Base-by-base conservation (phyloP, 2,888 invertebrate genomes). In the Drosophila prolongata region DNA sequence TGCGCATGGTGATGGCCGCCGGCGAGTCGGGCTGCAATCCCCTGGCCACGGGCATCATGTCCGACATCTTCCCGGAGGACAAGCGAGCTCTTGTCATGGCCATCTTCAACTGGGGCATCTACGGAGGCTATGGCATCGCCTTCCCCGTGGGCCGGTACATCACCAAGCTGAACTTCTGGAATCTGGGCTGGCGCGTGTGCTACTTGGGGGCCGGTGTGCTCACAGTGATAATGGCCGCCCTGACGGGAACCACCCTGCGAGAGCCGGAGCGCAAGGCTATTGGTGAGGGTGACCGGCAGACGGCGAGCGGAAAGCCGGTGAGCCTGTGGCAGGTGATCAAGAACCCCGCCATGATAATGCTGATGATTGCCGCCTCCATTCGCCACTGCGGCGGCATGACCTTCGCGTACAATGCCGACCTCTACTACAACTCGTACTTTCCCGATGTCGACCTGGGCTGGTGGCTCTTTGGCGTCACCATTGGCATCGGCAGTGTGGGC, bases 81-180 rank as follows among this genome's bases (percentile, higher is more conserved):
- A 96, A 97, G 88, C 94, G 98, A 62, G 98, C 97, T 1, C 92
- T 98, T 44, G 98, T 98, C 13, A 95, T 98, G 94, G 97, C 98
- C 1, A 95, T 98, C 73, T 98, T 98, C 93, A 98, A 98, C 92
- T 98, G 98, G 98, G 98, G 98, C 11, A 98, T 98, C 79, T 98
- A 98, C 90, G 97, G 98, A 37, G 98, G 98, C 3, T 98, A 98
- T 84, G 98, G 98, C 49, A 95, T 98, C 76, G 97, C 98, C 0
- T 98, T 98, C 90, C 98, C 98, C 0, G 95, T 98, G 6, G 98
- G 98, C 0, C 94, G 97, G 79, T 97, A 97, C 84, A 94, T 97
- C 13, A 96, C 97, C 1, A 93, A 94, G 34, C 77, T 95, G 44
- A 95, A 97, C 85, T 94, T 95, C 67, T 96, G 95, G 94, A 95